Percentiles rank a stretch among this genome's conserved stretches.
phyloP scores from a whole-genome alignment of 2,888 invertebrate species.

The Dryobotodes eremita region DNA sequence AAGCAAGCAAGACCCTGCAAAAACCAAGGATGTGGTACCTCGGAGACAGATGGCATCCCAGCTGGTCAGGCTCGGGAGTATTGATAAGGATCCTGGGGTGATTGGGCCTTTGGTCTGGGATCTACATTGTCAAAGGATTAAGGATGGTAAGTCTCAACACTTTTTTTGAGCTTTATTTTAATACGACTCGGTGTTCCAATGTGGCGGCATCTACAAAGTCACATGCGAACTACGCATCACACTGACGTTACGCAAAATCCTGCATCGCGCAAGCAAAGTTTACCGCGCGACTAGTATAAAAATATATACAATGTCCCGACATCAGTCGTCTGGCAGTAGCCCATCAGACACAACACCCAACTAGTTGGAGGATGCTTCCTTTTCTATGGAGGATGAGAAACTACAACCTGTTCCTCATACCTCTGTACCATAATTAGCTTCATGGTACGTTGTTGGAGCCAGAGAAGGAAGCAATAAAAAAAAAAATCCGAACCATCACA shows the following conservation, averaged over 20 bases:
- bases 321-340: not conserved
- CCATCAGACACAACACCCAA: not conserved
- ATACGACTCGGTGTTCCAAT: not conserved
- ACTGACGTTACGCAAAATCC: not conserved
- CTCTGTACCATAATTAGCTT: not conserved
- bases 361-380: not conserved
- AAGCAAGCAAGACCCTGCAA: slow-evolving; percentile 61
- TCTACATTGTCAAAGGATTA: slow-evolving; percentile 93
- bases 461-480: not conserved
- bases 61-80: slow-evolving; percentile 93
- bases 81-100: slow-evolving; percentile 95
- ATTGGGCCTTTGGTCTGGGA: slow-evolving; percentile 96
- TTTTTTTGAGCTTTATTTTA: not conserved
- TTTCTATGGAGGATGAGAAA: not conserved
- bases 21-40: slow-evolving; percentile 78
- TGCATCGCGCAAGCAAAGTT: not conserved
- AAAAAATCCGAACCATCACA: too few relatives aligned
- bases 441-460: not conserved
- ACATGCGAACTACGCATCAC: not conserved
- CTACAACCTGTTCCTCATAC: not conserved
- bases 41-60: slow-evolving; percentile 87
- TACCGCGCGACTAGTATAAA: not conserved
- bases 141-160: slow-evolving; percentile 83
- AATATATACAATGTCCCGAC: too few relatives aligned
- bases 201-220: not conserved